Base-by-base conservation (phyloP, 2,888 invertebrate genomes). In the Phyllotreta striolata region DNA sequence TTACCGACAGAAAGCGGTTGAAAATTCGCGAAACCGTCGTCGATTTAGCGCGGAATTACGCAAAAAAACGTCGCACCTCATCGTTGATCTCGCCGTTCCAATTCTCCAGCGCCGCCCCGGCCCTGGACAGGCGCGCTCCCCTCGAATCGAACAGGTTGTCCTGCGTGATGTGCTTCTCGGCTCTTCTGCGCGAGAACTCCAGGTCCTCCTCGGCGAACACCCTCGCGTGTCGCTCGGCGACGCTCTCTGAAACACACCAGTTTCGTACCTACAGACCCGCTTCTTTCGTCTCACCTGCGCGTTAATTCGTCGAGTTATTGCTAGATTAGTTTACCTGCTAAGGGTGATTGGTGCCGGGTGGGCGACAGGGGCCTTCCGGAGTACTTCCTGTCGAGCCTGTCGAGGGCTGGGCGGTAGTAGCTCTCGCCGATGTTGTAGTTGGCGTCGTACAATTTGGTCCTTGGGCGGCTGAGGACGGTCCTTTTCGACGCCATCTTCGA, bases 381-480 rank as follows among this genome's bases (percentile, higher is more conserved):
- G 76, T 86, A 85, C 81, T 91, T 92, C 70, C 89, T 87, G 78
- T 92, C 91, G 70, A 92, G 81, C 63, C 89, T 86, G 78, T 92
- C 91, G 51, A 92, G 82, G 70, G 91, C 89, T 8, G 91, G 88
- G 72, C 88, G 89, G 84, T 93, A 93, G 80, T 92, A 91, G 75
- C 90, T 91, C 82, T 93, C 91, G 61, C 92, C 92, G 78, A 91
- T 90, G 82, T 91, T 89, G 83, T 92, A 93, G 81, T 93, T 93
- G 80, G 91, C 91, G 77, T 93, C 91, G 80, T 94, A 93, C 76
- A 93, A 89, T 80, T 90, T 90, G 35, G 93, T 93, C 74, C 92
- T 86, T 70, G 91, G 90, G 79, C 91, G 84, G 66, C 80, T 81
- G 62, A 81, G 77, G 65, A 80, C 74, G 51, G 80, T 75, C 59